A percentile compares a stretch with the other conserved stretches of the same genome.
These are phyloP conservation scores for Pionites leucogaster DNA, from an alignment of 2,113 vertebrate species.

Conservation along the genomic window DNA sequence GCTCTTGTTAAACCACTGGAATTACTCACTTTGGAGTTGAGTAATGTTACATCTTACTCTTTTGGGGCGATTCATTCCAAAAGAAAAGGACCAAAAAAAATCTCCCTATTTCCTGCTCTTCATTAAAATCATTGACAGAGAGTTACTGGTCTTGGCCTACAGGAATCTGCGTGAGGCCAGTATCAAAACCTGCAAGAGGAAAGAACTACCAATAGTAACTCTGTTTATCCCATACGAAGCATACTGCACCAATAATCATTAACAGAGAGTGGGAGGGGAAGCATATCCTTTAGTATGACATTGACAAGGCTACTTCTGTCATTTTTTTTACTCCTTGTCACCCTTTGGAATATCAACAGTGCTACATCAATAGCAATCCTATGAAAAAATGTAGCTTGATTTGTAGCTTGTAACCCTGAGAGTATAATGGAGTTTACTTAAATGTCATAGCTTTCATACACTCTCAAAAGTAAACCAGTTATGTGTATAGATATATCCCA, in stretches of 20 bases:
- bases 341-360: neutral
- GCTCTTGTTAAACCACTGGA: neutral
- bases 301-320: neutral
- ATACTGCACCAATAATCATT: neutral
- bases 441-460: neutral
- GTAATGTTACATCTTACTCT: constrained; percentile 12
- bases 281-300: neutral
- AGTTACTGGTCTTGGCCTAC: neutral
- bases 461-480: neutral
- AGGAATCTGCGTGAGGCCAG: neutral
- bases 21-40: constrained; percentile 30
- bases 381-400: neutral
- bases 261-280: neutral
- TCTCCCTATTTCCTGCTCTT: constrained; percentile 6
- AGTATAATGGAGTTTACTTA: neutral
- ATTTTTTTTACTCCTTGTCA: neutral
- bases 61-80: neutral
- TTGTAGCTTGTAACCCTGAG: neutral
- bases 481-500: neutral
- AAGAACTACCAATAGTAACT: neutral
- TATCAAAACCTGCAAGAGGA: constrained; percentile 2
- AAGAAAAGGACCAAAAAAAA: constrained; percentile 7
- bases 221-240: neutral
- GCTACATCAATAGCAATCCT: neutral
- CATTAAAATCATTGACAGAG: constrained; percentile 4